Evolutionary conservation across 2,113 vertebrate species (phyloP), one percentile per base, ranked within the genome.

Genomic region (Acanthochromis polyacanthus): DNA sequence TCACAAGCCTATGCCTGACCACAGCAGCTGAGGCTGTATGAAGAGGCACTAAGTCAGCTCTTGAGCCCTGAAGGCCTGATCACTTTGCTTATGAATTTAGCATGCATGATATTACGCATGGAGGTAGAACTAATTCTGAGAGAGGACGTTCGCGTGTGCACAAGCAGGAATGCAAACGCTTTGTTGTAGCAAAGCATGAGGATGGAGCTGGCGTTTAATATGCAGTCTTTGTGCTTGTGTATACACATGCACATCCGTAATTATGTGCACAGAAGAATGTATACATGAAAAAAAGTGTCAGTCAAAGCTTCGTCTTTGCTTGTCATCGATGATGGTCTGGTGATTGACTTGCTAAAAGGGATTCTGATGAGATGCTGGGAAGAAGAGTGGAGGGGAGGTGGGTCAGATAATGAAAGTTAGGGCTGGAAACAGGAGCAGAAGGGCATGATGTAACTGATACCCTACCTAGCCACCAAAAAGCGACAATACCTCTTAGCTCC

Each of bases 21-120:
- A 66, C 50, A 80, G 75, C 69, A 45, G 83, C 70, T 75, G 81
- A 85, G 84, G 63, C 83, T 80, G 83, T 52, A 73, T 88, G 74
- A 89, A 84, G 88, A 90, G 81, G 74, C 78, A 80, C 81, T 87
- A 81, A 80, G 81, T 72, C 75, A 53, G 75, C 73, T 80, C 88
- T 93, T 83, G 85, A 93, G 88, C 74, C 88, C 82, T 60, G 69
- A 71, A 80, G 84, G 71, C 82, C 71, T 84, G 84, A 87, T 77
- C 80, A 81, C 70, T 65, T 72, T 77, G 77, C 70, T 81, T 78
- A 85, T 74, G 71, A 85, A 89, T 84, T 81, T 46, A 20, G 63
- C 71, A 83, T 38, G 68, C 45, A 56, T 61, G 75, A 75, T 40
- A 68, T 78, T 74, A 53, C 0, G 19, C 40, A 67, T 77, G 74